Evolutionary conservation across 2,888 invertebrate species (phyloP).

Genomic region (Epsilonema sp.): DNA sequence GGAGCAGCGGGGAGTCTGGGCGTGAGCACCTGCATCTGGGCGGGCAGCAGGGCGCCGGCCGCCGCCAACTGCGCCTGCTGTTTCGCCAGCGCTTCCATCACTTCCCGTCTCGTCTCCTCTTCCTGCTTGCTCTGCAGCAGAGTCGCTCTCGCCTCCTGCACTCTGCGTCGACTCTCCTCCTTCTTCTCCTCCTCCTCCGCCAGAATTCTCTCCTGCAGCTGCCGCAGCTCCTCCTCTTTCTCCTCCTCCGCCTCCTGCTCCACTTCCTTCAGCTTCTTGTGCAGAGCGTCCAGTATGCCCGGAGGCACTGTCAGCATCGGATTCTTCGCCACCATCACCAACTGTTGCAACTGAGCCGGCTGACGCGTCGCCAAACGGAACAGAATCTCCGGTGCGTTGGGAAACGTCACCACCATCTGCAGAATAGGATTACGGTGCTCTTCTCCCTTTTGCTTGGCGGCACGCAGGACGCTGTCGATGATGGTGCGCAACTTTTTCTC

Average conservation of each 20-base stretch:
- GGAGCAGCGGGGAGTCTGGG: not conserved
- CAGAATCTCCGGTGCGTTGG: constrained; percentile 3
- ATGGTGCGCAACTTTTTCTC: not conserved
- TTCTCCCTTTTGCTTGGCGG: not conserved
- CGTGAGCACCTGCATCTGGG: constrained; percentile 2
- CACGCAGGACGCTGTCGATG: not conserved
- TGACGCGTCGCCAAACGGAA: constrained; percentile 5
- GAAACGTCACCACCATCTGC: constrained; percentile 3
- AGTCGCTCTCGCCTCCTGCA: not conserved
- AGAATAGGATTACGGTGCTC: not conserved
- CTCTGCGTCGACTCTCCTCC: not conserved
- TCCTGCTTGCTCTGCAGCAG: not conserved
- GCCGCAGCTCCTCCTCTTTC: not conserved
- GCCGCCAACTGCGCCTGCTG: not conserved
- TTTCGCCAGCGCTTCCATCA: not conserved
- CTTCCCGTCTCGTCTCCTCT: not conserved
- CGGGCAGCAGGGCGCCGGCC: not conserved
- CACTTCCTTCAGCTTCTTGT: not conserved
- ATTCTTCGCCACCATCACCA: constrained; percentile 6
- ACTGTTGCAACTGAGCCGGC: constrained; percentile 7
- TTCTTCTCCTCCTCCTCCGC: not conserved
- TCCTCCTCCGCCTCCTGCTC: not conserved
- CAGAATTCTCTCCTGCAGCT: not conserved
- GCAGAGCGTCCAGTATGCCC: not conserved
- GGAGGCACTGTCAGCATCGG: constrained; percentile 4